Base-by-base conservation (phyloP, 2,888 invertebrate species). In the Aporophyla nigra region DNA sequence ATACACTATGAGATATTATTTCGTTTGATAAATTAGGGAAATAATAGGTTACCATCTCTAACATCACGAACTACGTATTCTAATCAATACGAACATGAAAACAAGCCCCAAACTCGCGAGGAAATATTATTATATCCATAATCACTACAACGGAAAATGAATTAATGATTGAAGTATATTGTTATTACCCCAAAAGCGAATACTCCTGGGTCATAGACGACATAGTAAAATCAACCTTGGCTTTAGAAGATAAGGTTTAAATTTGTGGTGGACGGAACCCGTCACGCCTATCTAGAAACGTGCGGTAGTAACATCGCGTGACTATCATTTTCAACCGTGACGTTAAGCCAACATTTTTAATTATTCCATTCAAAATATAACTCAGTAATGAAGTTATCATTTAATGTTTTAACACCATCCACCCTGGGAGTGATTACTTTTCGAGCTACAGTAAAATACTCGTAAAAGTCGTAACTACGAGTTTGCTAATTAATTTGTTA, bases 351-450 rank as follows among this genome's bases (percentile, higher is more conserved):
- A 85, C 82, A 69, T 74, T 83, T 86, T 87, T 83, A 85, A 86
- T 87, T 80, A 87, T 80, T 83, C 74, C 71, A 86, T 86, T 86
- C 86, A 80, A 83, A 85, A 87, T 76, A 83, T 87, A 85, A 82
- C 78, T 76, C 74, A 54, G 70, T 81, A 87, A 87, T 86, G 81
- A 84, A 86, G 86, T 81, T 86, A 87, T 87, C 88, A 87, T 86
- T 83, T 78, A 83, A 86, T 86, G 72, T 83, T 87, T 75, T 76
- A 83, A 78, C 88, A 79, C 80, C 79, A 77, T 77, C 68, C 73
- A 54, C 76, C 78, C 72, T 21, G 77, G 70, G 86, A 77, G 78
- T 86, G 84, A 87, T 86, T 84, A 87, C 77, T 83, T 85, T 83
- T 78, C 74, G 40, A 86, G 86, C 80, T 61, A 67, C 78, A 77